These are phyloP conservation scores for Phyllostomus discolor DNA, from an alignment of 2,113 vertebrate species.

Conservation along the genomic window DNA sequence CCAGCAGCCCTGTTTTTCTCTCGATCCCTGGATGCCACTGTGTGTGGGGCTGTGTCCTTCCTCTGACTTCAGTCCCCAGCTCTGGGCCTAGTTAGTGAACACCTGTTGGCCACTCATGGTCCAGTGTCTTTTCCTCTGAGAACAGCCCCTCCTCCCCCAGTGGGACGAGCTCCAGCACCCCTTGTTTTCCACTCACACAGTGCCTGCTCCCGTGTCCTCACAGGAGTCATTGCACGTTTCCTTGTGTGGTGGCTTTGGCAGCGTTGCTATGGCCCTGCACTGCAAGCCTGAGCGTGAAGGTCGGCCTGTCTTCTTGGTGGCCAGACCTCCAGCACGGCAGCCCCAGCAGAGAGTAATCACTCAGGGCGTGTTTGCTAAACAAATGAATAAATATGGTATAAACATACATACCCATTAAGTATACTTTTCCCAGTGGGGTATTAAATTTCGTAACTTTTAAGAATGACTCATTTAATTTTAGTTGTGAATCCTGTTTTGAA, in stretches of 20 bases:
- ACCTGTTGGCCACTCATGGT: background rate
- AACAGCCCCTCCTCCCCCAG: background rate
- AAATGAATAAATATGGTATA: background rate
- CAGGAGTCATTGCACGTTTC: fast-evolving
- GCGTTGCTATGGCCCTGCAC: fast-evolving
- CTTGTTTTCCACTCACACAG: fast-evolving
- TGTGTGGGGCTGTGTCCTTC: background rate
- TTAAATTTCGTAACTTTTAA: background rate
- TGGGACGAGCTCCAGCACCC: fast-evolving
- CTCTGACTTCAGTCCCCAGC: background rate
- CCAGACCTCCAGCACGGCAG: background rate
- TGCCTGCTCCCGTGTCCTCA: background rate
- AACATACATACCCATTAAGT: background rate
- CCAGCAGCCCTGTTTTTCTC: background rate
- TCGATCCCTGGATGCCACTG: fast-evolving
- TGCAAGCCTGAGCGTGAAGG: fast-evolving
- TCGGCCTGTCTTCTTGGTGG: fast-evolving
- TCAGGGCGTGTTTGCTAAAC: background rate
- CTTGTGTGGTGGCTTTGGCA: no score
- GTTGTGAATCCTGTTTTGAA: background rate
- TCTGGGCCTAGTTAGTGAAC: background rate
- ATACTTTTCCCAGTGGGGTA: background rate
- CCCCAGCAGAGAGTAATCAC: background rate
- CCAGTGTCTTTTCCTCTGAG: background rate
- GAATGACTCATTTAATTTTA: slow-evolving; percentile 13